Percentiles rank a stretch among this genome's conserved stretches.
These are phyloP conservation scores for Halichoeres trimaculatus DNA, from an alignment of 2,113 vertebrate genomes.

Conservation along the genomic window DNA sequence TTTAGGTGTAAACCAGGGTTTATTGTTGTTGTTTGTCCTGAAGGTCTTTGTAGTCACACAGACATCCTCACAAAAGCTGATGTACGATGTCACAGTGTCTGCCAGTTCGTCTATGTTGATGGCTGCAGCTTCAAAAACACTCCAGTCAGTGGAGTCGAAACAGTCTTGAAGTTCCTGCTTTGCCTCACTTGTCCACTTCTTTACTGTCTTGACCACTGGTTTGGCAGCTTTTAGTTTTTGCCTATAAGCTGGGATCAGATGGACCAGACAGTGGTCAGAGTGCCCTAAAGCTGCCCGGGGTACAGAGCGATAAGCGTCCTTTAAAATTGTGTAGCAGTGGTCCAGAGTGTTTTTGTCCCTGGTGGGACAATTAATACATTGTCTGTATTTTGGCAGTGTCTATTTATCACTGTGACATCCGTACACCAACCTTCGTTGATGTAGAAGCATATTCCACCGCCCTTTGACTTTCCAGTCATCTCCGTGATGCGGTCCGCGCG, in stretches of 20 bases:
- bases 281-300: background rate
- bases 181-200: background rate
- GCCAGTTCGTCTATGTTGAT: background rate
- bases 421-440: too few species aligned
- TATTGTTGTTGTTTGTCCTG: background rate
- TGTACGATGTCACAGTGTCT: background rate
- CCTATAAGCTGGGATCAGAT: background rate
- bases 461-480: too few species aligned
- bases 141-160: background rate
- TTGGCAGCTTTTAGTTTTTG: background rate
- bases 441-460: too few species aligned
- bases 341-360: too few species aligned
- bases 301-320: too few species aligned
- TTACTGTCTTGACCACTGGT: background rate
- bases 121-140: background rate
- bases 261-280: background rate
- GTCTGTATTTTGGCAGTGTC: too few species aligned
- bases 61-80: background rate
- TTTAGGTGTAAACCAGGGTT: background rate
- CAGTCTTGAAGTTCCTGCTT: background rate
- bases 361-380: too few species aligned
- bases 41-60: background rate
- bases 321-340: too few species aligned
- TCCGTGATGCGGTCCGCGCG: too few species aligned
- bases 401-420: too few species aligned